phyloP scores from a whole-genome alignment of 2,113 vertebrate genomes.

The Lipophrys pholis region DNA sequence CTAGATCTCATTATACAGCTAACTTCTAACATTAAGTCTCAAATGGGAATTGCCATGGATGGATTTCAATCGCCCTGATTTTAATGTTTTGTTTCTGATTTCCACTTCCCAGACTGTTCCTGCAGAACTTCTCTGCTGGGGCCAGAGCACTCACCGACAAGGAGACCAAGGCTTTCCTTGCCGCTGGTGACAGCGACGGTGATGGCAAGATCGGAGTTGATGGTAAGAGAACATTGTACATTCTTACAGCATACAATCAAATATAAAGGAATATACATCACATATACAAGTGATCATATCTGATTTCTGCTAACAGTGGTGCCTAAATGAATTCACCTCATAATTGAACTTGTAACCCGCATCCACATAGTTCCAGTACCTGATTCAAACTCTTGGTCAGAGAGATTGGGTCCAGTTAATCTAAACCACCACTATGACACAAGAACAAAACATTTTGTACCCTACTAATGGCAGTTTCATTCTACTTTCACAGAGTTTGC shows the following conservation, averaged over 20 bases:
- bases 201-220: conserved; percentile 86
- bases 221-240: conserved; percentile 64
- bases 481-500: conserved; percentile 83
- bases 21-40: too few relatives aligned
- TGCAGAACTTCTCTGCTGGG: conserved; percentile 83
- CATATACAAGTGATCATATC: neutral
- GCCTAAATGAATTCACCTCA: neutral
- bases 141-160: conserved; percentile 83
- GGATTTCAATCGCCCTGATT: too few relatives aligned
- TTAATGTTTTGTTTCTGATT: too few relatives aligned
- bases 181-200: conserved; percentile 84
- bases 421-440: conserved; percentile 2
- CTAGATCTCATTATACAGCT: neutral
- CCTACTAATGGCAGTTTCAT: conserved; percentile 67
- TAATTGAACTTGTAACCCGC: neutral
- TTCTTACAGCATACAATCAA: neutral
- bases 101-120: conserved; percentile 77
- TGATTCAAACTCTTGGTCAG: conserved; percentile 16
- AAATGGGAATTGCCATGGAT: too few relatives aligned
- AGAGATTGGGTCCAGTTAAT: neutral
- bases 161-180: conserved; percentile 83
- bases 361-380: neutral
- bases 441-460: conserved; percentile 22
- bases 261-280: neutral
- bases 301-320: neutral